These are phyloP conservation scores for Hyles lineata DNA, from an alignment of 2,888 invertebrate species.

Conservation along the genomic window DNA sequence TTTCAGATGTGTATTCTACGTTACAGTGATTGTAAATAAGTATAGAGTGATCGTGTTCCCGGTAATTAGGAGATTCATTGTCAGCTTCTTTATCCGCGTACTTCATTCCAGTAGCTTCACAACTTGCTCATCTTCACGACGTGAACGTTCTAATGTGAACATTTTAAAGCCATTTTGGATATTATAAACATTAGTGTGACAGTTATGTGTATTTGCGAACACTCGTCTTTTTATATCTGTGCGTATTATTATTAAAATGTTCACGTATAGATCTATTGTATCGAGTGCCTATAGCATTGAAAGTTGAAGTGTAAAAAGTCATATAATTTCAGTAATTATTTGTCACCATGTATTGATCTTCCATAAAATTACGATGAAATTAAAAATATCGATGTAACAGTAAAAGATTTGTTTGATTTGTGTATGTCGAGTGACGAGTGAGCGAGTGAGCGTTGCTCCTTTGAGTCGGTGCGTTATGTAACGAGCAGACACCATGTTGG, in stretches of 20 bases:
- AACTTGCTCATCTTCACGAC: slow-evolving; percentile 68
- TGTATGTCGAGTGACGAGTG: background rate
- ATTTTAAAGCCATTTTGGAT: slow-evolving; percentile 77
- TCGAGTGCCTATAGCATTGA: slow-evolving; percentile 85
- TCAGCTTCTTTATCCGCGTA: slow-evolving; percentile 70
- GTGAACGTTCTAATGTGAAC: slow-evolving; percentile 78
- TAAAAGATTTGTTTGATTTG: slow-evolving; percentile 73
- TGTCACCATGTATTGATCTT: slow-evolving; percentile 85
- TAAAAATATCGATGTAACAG: slow-evolving; percentile 85
- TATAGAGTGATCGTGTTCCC: slow-evolving; percentile 77
- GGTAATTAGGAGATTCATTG: slow-evolving; percentile 71
- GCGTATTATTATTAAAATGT: slow-evolving; percentile 80
- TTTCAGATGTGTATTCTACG: slow-evolving; percentile 68
- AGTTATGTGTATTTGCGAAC: slow-evolving; percentile 75
- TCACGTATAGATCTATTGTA: slow-evolving; percentile 83
- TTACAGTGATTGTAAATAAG: slow-evolving; percentile 76
- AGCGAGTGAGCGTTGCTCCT: background rate
- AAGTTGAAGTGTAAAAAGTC: slow-evolving; percentile 83
- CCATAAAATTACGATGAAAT: slow-evolving; percentile 85
- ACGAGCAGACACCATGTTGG: slow-evolving; percentile 4
- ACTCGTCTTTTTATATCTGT: slow-evolving; percentile 79
- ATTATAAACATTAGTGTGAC: slow-evolving; percentile 76
- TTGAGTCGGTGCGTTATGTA: slow-evolving; percentile 1
- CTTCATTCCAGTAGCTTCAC: slow-evolving; percentile 78
- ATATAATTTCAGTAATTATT: slow-evolving; percentile 82